A percentile compares a stretch with the other conserved stretches of the same genome.
Evolutionary conservation across 1,140 invertebrate genomes (phyloP).

Genomic region (Aradophagus sp.): DNA sequence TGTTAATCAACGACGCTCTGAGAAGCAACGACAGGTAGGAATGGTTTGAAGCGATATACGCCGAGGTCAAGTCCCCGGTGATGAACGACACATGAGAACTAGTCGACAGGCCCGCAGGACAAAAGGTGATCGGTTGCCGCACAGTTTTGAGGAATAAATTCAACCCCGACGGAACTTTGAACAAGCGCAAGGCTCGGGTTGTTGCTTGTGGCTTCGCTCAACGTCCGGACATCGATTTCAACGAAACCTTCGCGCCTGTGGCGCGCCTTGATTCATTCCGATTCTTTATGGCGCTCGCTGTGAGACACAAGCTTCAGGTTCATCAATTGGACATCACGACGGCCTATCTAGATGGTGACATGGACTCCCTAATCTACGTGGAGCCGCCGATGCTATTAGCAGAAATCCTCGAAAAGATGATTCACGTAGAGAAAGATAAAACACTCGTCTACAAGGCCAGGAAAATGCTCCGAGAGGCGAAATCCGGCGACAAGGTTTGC

Average conservation of each 20-base stretch:
- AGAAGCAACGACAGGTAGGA: conserved; percentile 6
- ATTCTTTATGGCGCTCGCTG: not conserved
- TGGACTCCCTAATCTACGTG: not conserved
- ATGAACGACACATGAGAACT: too few relatives aligned
- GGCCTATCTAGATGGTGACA: conserved; percentile 4
- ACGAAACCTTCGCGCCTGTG: not conserved
- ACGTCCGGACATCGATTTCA: not conserved
- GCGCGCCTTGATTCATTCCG: not conserved
- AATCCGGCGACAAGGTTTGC: conserved; percentile 10
- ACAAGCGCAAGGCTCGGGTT: conserved; percentile 1
- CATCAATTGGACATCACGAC: conserved; percentile 6
- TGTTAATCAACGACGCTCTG: conserved; percentile 12
- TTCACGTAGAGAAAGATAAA: not conserved
- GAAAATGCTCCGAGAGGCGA: not conserved
- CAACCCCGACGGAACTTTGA: conserved; percentile 6
- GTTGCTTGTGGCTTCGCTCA: conserved; percentile 5
- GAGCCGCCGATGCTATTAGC: not conserved
- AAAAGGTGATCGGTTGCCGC: conserved; percentile 1
- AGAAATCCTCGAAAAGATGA: not conserved
- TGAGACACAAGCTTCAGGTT: not conserved
- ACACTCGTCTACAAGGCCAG: not conserved
- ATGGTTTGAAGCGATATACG: too few relatives aligned
- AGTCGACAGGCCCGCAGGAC: too few relatives aligned
- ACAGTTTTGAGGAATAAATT: conserved; percentile 3
- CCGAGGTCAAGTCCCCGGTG: too few relatives aligned